Base-by-base conservation (phyloP, 2,888 invertebrate genomes). In the Alentia gelatinosa region DNA sequence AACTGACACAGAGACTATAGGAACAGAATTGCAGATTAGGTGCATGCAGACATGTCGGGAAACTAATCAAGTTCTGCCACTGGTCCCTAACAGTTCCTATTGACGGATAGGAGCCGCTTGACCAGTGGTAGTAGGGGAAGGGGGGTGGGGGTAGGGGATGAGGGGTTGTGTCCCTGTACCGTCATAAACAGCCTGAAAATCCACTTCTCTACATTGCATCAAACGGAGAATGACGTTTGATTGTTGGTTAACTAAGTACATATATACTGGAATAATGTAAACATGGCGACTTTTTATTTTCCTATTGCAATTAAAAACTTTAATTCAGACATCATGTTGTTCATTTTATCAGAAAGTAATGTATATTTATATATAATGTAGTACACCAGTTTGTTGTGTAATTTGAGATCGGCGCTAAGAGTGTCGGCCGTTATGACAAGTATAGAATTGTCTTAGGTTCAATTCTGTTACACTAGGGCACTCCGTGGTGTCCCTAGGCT, bases 271-370 rank as follows among this genome's bases (percentile, higher is more conserved):
- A 50, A 86, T 47, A 86, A 86, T 86, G 86, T 86, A 50, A 86
- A 86, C 86, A 86, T 86, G 86, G 86, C 50, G 47, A 86, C 42
- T 86, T 86, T 86, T 86, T 86, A 86, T 86, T 86, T 86, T 50
- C 86, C 86, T 47, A 86, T 86, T 86, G 86, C 86, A 47, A 86
- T 47, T 86, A 86, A 86, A 86, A 86, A 47, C 86, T 86, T 86
- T 86, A 86, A 86, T 86, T 86, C 86, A 47, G 30, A 26, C 26
- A 19, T 23, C 1, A 19, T 50, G 42, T 83, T 83, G 37, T 30
- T 75, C 75, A 30, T 19, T 56, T n/a, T 56, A 3, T 56, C 47
- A 15, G n/a, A n/a, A n/a, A n/a, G n/a, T n/a, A n/a, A n/a, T n/a
- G n/a, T n/a, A n/a, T n/a, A n/a, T n/a, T n/a, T n/a, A n/a, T n/a